Base-by-base conservation (phyloP, 2,113 vertebrate species). In the Anser brachyrhynchus region DNA sequence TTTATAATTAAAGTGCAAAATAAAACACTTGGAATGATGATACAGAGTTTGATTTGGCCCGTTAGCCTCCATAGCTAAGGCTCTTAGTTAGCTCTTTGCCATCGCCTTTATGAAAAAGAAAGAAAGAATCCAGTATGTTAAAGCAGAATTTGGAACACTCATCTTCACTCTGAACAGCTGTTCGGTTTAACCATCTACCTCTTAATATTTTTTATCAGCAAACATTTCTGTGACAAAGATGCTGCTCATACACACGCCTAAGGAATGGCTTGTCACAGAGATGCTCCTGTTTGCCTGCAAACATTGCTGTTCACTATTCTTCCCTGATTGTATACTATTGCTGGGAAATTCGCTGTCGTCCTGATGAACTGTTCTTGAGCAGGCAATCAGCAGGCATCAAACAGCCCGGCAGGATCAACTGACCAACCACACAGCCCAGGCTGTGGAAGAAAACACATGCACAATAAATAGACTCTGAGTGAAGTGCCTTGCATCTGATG, bases 111-210 rank as follows among this genome's bases (percentile, higher is more conserved):
- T 22, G 41, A 73, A 87, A 92, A 74, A 78, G 26, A 75, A 49
- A 70, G 67, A 59, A 80, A 83, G 18, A 77, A 78, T 52, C 33
- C 39, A 52, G 43, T 81, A 67, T 31, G 46, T 46, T 85, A 57
- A 88, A 76, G 1, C 39, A 81, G 67, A 79, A 65, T 87, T 84
- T 54, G 69, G 66, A 89, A 54, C 41, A 64, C 43, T 57, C 23
- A 22, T 86, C 91, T 90, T 46, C 61, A 88, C 69, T 91, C 22
- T 65, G 57, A 95, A 75, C 58, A 86, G 49, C 61, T 90, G 64
- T 46, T 94, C 87, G 84, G 18, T 85, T 93, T 80, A 78, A 83
- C 58, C 37, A 57, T 85, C 44, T 67, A 71, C 71, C 20, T 85
- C 43, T 88, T 80, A 54, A n/a, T 77, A 85, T 17, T 91, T 54